These are phyloP conservation scores for Minunthozetes semirufus DNA, from an alignment of 2,888 invertebrate genomes.

Conservation along the genomic window DNA sequence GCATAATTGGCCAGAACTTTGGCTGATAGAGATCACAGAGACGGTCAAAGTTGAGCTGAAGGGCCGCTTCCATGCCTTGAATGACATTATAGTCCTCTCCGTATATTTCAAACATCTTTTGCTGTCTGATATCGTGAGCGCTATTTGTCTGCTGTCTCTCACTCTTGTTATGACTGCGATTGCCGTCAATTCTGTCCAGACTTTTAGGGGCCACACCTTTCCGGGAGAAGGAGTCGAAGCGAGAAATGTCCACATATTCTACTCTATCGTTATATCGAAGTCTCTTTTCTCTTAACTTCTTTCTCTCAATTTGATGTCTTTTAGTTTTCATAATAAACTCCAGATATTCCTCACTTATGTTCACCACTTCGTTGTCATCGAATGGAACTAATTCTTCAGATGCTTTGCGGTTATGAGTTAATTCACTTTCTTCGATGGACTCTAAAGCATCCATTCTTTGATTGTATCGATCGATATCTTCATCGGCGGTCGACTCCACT, in stretches of 20 bases:
- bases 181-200: too few relatives aligned
- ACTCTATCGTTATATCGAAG: not conserved
- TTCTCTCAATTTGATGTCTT: slow-evolving; percentile 22
- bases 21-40: slow-evolving; percentile 58
- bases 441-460: slow-evolving; percentile 12
- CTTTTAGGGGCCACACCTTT: not conserved
- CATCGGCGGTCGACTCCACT: not conserved
- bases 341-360: not conserved
- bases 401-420: not conserved
- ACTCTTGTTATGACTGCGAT: too few relatives aligned
- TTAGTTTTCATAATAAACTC: slow-evolving; percentile 8
- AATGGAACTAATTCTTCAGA: not conserved
- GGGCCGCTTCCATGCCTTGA: slow-evolving; percentile 64
- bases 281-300: slow-evolving; percentile 9
- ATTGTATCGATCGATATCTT: not conserved
- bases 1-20: slow-evolving; percentile 65
- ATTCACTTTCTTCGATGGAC: slow-evolving; percentile 8
- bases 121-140: slow-evolving; percentile 39
- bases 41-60: slow-evolving; percentile 60
- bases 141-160: too few relatives aligned
- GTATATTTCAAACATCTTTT: slow-evolving; percentile 53
- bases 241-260: slow-evolving; percentile 4
- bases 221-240: not conserved
- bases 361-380: not conserved
- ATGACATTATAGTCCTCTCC: slow-evolving; percentile 61